These are phyloP conservation scores for Allobates femoralis DNA, from an alignment of 2,797 vertebrate genomes.

Conservation along the genomic window DNA sequence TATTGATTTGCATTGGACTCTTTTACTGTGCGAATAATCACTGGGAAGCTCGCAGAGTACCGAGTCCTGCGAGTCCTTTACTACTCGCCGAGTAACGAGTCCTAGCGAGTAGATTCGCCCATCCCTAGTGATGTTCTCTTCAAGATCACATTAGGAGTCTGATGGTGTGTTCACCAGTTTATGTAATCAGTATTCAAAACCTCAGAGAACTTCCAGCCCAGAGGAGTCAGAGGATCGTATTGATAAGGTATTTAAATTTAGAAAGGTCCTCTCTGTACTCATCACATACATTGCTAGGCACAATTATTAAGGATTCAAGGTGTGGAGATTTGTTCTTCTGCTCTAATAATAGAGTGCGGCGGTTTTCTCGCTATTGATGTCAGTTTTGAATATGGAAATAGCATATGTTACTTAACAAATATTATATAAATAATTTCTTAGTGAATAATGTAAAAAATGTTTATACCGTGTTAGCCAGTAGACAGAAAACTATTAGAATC, in stretches of 20 bases:
- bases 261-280: neutral
- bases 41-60: too few relatives aligned
- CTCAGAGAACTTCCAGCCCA: neutral
- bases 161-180: neutral
- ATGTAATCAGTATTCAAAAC: neutral
- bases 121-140: too few relatives aligned
- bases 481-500: too few relatives aligned
- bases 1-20: too few relatives aligned
- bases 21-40: too few relatives aligned
- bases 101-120: too few relatives aligned
- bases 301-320: neutral
- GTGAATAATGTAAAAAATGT: too few relatives aligned
- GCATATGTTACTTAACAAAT: conserved; percentile 18
- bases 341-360: neutral
- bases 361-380: conserved; percentile 15
- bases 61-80: too few relatives aligned
- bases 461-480: too few relatives aligned
- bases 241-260: neutral
- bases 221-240: neutral
- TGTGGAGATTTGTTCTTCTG: neutral
- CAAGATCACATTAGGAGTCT: neutral
- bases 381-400: conserved; percentile 6
- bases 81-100: too few relatives aligned
- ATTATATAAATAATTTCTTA: conserved; percentile 15
- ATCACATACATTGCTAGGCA: neutral